Evolutionary conservation across 1,140 invertebrate species (phyloP), one percentile per base, ranked within the genome.

Genomic region (Aleiodes sp.): DNA sequence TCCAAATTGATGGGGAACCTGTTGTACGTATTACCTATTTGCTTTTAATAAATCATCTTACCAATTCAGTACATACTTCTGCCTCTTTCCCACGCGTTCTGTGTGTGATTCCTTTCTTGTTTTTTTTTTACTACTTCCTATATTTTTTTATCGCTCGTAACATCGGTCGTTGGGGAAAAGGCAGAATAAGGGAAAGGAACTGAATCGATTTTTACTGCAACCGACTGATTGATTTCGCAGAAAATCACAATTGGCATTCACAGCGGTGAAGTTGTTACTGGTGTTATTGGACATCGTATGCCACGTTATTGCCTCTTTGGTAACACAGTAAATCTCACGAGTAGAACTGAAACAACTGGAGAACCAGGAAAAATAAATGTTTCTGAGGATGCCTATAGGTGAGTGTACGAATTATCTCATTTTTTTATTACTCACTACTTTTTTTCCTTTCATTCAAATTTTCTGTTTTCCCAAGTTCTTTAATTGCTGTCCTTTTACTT

Each of bases 221-320:
- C 39, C 29, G 24, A 12, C n/a, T 70, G 68, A 61, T 68, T 65
- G 46, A 52, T 52, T 52, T 12, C 78, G 62, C 83, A 97, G 95
- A 91, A 93, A 89, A 95, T 98, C 65, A 98, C 96, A 9, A 97
- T 99, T 74, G 97, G 97, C 10, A 97, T 98, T 70, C 97, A 99
- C 82, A 94, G 94, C 10, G 97, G 97, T 0, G 96, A 98, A 84
- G 96, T 98, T 4, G 95, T 98, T 29, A 98, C 96, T 0, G 97
- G 97, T 12, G 96, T 98, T 2, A 98, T 98, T 70, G 97, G 97
- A 2, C 96, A 98, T 87, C 91, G 96, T 62, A 97, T 98, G 94
- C 97, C 97, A 0, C 90, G 96, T n/a, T 99, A 98, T 81, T 98
- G 96, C 86, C 89, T 99, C 1, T 99, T 98, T 81, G 97, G 97